Evolutionary conservation across 2,888 invertebrate genomes (phyloP), one percentile per base, ranked within the genome.

Genomic region (Tryphoninae sp.): DNA sequence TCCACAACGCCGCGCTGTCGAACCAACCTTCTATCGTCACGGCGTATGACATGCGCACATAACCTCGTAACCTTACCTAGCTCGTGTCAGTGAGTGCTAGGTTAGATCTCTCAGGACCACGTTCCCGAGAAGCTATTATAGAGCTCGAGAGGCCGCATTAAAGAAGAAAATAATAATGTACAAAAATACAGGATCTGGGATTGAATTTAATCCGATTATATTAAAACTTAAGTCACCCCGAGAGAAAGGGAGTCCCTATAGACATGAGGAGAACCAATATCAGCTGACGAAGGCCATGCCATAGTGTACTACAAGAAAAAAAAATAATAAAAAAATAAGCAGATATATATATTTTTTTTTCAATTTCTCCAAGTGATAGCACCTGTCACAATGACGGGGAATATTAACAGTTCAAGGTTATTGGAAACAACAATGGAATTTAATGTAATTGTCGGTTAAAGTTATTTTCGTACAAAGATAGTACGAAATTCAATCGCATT

Each of bases 51-150:
- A 69, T 82, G 78, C 74, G 78, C 72, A 74, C 83, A 84, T 85
- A 87, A 85, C 86, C 84, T 86, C 75, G 13, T 67, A 82, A 78
- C 82, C 82, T 68, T 68, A 79, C 76, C 61, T 23, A 69, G 74
- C 79, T 55, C 61, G 65, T 61, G 22, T 80, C 65, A 8, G 40
- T 55, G 11, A 33, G 59, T 59, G 83, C 78, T 84, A 84, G 81
- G 83, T 82, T 80, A 84, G 26, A 80, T 51, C 62, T 55, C 61
- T 78, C 75, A 79, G 62, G 75, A 79, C 61, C 79, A 82, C 79
- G 76, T 76, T 82, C 79, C 22, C 72, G 19, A 73, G 51, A 40
- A 62, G 51, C 67, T 33, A 61, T 68, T 55, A 19, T 42, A 19
- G 19, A 49, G 49, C 42, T 9, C 19, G 7, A 58, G 23, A 68